Base-by-base conservation (phyloP, 37 sponge, comb jelly and placozoan genomes). In the Petrosia ficiformis region DNA sequence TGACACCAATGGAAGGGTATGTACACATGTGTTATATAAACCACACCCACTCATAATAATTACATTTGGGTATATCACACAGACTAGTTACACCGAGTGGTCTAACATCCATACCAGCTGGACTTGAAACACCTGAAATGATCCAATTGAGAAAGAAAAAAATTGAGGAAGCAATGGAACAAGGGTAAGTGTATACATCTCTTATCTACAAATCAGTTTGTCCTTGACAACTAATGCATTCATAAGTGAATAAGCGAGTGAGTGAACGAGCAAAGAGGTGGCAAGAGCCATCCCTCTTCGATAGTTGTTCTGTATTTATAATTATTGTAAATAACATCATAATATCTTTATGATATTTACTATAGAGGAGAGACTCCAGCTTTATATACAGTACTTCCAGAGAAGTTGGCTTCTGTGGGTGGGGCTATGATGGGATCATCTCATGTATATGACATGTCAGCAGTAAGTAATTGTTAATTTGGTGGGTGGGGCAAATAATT, bases 61-160 rank as follows among this genome's bases (percentile, higher is more conserved):
- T 28, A 36, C 70, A 36, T 68, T 8, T 68, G 30, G 14, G 39
- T 30, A 6, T 68, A 37, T 16, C 70, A 8, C 32, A 11, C 44
- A 93, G 98, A 3, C 72, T 97, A 59, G 87, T 75, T 19, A 97
- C 98, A 33, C 98, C 98, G 10, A 97, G 99, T 90, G 99, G 99
- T 41, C 77, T 97, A 33, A 95, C 90, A 4, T 92, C 99, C 36
- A 92, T 97, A 0, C 92, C 99, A n/a, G 96, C 91, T 74, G 99
- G 99, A 30, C 68, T 97, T 31, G 99, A 97, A 61, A 97, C 99
- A 28, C 99, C 99, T 4, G 99, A 92, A 29, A 87, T 92, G 82
- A 95, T 97, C 34, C 93, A 97, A 42, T 91, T 97, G 34, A 89
- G 87, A 38, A 93, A 93, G 92, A 91, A 94, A 81, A 94, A 86